Evolutionary conservation across 2,113 vertebrate genomes (phyloP).

Genomic region (Equus quagga): DNA sequence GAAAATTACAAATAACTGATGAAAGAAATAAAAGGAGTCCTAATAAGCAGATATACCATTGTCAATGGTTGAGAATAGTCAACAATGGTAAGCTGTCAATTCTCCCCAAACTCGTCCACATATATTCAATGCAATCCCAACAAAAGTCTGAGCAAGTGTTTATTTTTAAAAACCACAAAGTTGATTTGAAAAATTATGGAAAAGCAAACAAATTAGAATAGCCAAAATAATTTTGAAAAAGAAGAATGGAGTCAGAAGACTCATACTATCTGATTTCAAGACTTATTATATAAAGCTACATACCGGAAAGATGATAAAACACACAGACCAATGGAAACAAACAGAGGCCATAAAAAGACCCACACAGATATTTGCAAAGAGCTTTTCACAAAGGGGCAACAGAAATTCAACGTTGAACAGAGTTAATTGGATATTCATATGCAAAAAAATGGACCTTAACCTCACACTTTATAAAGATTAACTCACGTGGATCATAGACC

Average conservation of each 20-base stretch:
- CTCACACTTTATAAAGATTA: neutral
- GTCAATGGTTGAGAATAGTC: neutral
- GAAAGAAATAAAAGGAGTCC: neutral
- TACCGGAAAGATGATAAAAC: neutral
- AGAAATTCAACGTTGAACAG: neutral
- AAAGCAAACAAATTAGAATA: neutral
- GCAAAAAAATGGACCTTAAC: neutral
- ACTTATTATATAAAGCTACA: neutral
- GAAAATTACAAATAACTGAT: neutral
- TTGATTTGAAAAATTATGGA: neutral
- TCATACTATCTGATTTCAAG: neutral
- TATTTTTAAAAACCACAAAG: slow-evolving; percentile 25
- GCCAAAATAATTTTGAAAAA: neutral
- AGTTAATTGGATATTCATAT: neutral
- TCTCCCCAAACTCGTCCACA: neutral
- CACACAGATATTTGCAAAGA: neutral
- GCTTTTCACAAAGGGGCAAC: neutral
- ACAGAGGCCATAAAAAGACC: neutral
- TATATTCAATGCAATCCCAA: neutral
- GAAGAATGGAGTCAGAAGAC: neutral
- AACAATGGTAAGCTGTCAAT: neutral
- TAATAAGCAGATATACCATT: neutral
- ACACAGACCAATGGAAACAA: neutral
- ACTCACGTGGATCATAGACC: neutral
- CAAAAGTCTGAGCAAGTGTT: neutral